Base-by-base conservation (phyloP, 2,888 invertebrate genomes). In the Rhaphigaster nebulosa region DNA sequence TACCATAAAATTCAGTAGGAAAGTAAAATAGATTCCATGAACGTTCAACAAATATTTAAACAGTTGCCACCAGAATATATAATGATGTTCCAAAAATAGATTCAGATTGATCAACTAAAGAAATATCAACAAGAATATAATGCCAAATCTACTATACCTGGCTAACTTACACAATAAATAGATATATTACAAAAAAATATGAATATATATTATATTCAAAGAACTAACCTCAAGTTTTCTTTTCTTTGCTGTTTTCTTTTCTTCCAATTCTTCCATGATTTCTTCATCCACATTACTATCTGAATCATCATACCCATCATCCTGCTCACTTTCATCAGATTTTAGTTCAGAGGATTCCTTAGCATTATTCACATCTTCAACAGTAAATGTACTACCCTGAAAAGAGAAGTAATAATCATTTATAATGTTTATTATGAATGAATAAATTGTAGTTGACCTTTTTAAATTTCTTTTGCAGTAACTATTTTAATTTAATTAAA, bases 191-290 rank as follows among this genome's bases (percentile, higher is more conserved):
- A 60, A 38, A 26, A 29, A 89, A 89, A 80, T 0, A 38, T 45
- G 3, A 26, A 60, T 8, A 65, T 29, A 65, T 29, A 13, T n/a
- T 65, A 1, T 10, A 38, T 8, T 13, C 80, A 23, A 90, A 76
- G 38, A 3, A 87, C 38, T 65, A 88, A 91, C 91, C 87, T 87
- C 76, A 6, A 90, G 50, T 56, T 91, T 91, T 13, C 91, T 89
- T 91, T 91, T 91, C 34, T 90, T 87, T 34, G 70, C 34, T 23
- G 60, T 56, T 41, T 65, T 90, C 41, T 84, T 87, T 26, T 90
- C 90, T 54, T 80, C 84, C 34, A 84, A 45, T 50, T 54, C 52
- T 70, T 90, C 87, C 23, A 12, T 50, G 38, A 89, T 50, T 41
- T 60, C 56, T 87, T 91, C 91, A 18, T 70, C 52, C 15, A 50